phyloP scores from a whole-genome alignment of 2,797 vertebrate species.

The Crypturellus tataupa region DNA sequence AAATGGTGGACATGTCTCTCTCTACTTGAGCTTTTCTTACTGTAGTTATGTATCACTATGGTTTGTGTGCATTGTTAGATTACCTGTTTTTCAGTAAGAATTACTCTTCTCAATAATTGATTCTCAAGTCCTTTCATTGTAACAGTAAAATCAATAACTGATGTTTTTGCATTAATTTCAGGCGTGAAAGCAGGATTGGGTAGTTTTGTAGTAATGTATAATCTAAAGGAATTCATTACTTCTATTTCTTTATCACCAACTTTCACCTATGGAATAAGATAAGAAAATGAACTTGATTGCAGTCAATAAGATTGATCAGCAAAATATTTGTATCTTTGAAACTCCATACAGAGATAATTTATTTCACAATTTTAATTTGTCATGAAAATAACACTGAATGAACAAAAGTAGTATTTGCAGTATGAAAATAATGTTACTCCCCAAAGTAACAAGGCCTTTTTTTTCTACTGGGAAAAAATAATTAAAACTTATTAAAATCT shows the following conservation, averaged over 20 bases:
- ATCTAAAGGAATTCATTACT: conserved; percentile 79
- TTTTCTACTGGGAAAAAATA: not conserved
- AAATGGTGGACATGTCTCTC: not conserved
- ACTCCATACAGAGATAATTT: not conserved
- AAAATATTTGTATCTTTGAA: not conserved
- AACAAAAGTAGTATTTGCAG: not conserved
- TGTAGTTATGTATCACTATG: not conserved
- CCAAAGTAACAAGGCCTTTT: not conserved
- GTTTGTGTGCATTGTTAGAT: conserved; percentile 6
- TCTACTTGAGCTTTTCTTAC: not conserved
- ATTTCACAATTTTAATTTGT: not conserved
- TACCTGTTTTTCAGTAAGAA: conserved; percentile 86
- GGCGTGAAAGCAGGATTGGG: conserved; percentile 84
- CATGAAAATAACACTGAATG: not conserved
- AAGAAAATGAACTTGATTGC: not conserved
- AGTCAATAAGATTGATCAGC: not conserved
- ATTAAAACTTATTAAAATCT: not conserved
- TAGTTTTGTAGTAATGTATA: conserved; percentile 84
- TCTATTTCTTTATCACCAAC: conserved; percentile 85
- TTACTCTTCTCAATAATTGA: conserved; percentile 83
- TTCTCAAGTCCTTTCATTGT: conserved; percentile 86
- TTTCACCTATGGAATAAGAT: conserved; percentile 77
- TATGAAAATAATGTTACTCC: not conserved
- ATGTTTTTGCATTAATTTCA: conserved; percentile 84
- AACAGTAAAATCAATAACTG: conserved; percentile 85